phyloP scores from a whole-genome alignment of 1,140 invertebrate genomes.

The Cherax quadricarinatus region DNA sequence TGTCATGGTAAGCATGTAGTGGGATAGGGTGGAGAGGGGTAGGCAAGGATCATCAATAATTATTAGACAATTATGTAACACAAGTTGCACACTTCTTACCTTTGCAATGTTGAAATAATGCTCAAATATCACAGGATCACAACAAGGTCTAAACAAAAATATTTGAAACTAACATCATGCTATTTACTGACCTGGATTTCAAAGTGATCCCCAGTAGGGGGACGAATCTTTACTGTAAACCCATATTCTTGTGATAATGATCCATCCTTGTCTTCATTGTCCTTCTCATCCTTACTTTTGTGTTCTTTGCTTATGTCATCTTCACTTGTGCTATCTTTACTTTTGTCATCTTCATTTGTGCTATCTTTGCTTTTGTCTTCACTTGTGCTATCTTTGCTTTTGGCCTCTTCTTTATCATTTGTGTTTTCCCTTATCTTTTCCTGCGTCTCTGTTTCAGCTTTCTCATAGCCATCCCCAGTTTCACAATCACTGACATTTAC shows the following conservation, averaged over 20 bases:
- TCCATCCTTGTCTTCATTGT: slow-evolving; percentile 62
- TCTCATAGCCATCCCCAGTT: background rate
- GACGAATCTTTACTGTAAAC: slow-evolving; percentile 63
- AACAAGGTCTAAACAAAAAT: too few species aligned
- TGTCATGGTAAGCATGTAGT: too few species aligned
- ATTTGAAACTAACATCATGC: too few species aligned
- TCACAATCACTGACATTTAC: background rate
- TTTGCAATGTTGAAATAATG: too few species aligned
- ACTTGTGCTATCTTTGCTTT: slow-evolving; percentile 9
- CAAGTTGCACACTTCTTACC: too few species aligned
- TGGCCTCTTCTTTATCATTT: background rate
- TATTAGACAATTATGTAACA: too few species aligned
- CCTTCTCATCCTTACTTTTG: slow-evolving; percentile 15
- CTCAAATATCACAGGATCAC: too few species aligned
- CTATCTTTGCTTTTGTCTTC: slow-evolving; percentile 6
- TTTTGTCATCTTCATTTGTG: slow-evolving; percentile 15
- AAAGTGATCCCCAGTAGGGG: slow-evolving; percentile 67
- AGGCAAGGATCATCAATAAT: too few species aligned
- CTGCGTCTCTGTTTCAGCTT: slow-evolving; percentile 13
- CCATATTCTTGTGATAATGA: slow-evolving; percentile 63
- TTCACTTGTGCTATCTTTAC: background rate
- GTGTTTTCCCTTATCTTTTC: background rate
- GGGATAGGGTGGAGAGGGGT: too few species aligned
- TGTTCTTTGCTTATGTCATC: slow-evolving; percentile 35
- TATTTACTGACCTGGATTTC: slow-evolving; percentile 59